These are phyloP conservation scores for Pantherophis vulpinus DNA, from an alignment of 2,797 vertebrate species.

Conservation along the genomic window DNA sequence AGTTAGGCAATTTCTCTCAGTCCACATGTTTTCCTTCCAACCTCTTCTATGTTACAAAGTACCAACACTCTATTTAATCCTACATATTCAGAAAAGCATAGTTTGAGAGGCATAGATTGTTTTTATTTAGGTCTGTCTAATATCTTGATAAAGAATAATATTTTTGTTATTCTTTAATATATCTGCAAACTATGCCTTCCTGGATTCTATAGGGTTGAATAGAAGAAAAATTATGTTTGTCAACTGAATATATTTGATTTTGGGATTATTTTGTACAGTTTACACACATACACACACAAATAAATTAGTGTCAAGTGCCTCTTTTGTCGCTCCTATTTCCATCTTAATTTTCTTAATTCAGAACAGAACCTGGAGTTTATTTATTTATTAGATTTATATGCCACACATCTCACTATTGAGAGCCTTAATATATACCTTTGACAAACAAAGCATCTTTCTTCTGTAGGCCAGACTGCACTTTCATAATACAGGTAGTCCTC, in stretches of 20 bases:
- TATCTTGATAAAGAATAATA: not conserved
- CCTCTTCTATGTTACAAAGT: not conserved
- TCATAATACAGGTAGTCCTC: not conserved
- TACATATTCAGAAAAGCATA: not conserved
- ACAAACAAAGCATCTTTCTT: not conserved
- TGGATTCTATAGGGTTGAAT: not conserved
- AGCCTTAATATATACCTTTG: not conserved
- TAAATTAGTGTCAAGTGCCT: not conserved
- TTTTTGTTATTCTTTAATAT: not conserved
- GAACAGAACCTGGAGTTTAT: not conserved
- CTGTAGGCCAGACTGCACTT: not conserved
- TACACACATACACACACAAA: not conserved
- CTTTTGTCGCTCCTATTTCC: not conserved
- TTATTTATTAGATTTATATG: no score
- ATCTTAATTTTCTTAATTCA: not conserved
- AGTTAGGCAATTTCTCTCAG: not conserved
- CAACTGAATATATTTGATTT: not conserved
- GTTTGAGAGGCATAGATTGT: not conserved
- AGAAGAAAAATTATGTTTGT: not conserved
- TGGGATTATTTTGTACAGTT: not conserved
- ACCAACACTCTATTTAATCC: not conserved
- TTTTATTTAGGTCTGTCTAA: not conserved
- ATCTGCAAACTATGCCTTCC: not conserved
- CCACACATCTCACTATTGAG: not conserved
- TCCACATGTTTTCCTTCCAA: not conserved